These are phyloP conservation scores for Manis crassicaudata DNA, from an alignment of 2,797 vertebrate species.

Conservation along the genomic window DNA sequence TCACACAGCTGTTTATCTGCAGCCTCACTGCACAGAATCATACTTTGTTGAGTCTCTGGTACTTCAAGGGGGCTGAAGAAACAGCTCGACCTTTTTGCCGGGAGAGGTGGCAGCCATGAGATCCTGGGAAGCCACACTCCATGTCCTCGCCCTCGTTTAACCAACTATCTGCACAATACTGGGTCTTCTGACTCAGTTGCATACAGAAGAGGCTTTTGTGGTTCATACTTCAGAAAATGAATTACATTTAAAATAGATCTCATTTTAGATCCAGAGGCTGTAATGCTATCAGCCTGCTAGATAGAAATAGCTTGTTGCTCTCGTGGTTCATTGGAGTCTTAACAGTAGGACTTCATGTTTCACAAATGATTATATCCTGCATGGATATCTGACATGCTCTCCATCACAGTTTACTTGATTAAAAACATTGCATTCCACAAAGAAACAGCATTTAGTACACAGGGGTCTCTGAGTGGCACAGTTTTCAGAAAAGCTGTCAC, in stretches of 20 bases:
- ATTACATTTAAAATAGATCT: conserved; percentile 71
- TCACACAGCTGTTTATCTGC: neutral
- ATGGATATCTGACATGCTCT: neutral
- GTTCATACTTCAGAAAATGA: conserved; percentile 66
- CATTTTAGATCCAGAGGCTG: conserved; percentile 64
- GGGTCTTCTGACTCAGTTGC: conserved; percentile 41
- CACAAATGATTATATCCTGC: neutral
- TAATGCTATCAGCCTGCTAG: conserved; percentile 66
- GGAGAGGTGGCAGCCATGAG: neutral
- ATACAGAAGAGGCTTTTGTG: conserved; percentile 46
- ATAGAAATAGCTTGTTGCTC: conserved; percentile 70
- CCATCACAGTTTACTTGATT: conserved; percentile 44
- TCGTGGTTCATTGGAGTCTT: conserved; percentile 49
- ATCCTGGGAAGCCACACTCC: neutral
- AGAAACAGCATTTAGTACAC: conserved; percentile 38
- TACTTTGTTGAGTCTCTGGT: neutral
- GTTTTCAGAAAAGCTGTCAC: conserved; percentile 51
- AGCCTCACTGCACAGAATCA: neutral
- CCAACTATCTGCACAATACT: fast-evolving
- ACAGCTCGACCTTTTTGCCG: neutral
- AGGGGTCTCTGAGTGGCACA: conserved; percentile 33
- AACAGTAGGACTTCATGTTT: conserved; percentile 58
- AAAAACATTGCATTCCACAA: conserved; percentile 31
- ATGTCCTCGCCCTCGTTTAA: neutral
- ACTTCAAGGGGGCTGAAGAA: neutral